Percentiles rank a stretch among this genome's conserved stretches.
Evolutionary conservation across 1,140 invertebrate species (phyloP).

Genomic region (Neodiprion lecontei): DNA sequence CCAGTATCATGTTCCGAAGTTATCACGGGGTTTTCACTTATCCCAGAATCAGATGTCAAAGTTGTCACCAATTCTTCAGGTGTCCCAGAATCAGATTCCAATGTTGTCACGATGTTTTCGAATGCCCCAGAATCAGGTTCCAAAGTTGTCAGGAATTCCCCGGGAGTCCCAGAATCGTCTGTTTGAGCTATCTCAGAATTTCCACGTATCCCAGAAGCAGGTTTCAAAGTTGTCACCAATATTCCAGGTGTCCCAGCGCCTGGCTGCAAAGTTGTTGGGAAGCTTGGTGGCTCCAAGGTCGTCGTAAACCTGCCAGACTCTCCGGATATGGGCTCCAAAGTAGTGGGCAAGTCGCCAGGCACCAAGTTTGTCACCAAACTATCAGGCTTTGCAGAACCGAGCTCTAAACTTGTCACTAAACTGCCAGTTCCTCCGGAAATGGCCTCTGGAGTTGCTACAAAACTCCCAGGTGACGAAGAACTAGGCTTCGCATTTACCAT

Average conservation of each 20-base stretch:
- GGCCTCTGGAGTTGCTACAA: no score
- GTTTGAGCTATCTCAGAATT: neutral
- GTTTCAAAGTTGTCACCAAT: no score
- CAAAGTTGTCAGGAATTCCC: neutral
- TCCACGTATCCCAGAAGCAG: neutral
- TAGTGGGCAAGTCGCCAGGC: neutral
- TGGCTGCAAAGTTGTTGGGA: neutral
- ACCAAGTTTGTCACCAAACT: neutral
- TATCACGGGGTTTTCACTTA: no score
- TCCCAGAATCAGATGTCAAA: no score
- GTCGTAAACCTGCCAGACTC: neutral
- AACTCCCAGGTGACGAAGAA: neutral
- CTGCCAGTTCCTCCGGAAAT: no score
- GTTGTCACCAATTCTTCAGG: no score
- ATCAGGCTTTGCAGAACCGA: neutral
- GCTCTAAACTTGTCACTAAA: neutral
- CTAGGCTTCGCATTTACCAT: neutral
- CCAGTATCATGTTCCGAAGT: no score
- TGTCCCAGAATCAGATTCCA: no score
- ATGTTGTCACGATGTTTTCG: no score
- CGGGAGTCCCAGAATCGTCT: neutral
- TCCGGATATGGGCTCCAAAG: neutral
- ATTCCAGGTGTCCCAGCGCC: neutral
- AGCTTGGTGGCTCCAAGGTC: neutral
- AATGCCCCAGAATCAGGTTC: neutral